Evolutionary conservation across 1,140 invertebrate species (phyloP), one percentile per base, ranked within the genome.

Genomic region (Bombus affinis): DNA sequence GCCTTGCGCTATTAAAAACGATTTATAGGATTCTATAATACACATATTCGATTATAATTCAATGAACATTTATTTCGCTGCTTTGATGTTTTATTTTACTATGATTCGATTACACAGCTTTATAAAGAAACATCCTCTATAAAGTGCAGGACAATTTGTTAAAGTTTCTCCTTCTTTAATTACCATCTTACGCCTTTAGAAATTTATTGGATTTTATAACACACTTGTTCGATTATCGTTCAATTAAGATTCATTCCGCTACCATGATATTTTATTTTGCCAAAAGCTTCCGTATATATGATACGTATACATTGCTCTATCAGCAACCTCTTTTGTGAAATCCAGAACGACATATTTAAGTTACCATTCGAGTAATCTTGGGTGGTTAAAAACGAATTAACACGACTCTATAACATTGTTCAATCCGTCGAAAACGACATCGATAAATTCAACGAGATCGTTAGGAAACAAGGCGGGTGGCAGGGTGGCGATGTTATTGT

Each of bases 401-500:
- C 37, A 12, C 9, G 37, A 15, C 37, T 2, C 25, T 10, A 32
- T 22, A 22, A 32, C 28, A 2, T 22, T 13, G 15, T 37, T 28
- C 32, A 37, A 57, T 28, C 6, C 6, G 25, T n/a, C 25, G 22
- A 32, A 8, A 68, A 66, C 25, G 75, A 77, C 32, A 32, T 13
- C 13, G 28, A 65, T 77, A 70, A 78, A 83, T 78, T 53, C 28
- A 35, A 59, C 37, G 18, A 47, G 66, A 68, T 76, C 72, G 42
- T 73, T 66, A n/a, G n/a, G 66, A 25, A 47, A 15, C 39, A 68
- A 12, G n/a, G n/a, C 13, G 35, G 3, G 22, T 47, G 10, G 83
- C 9, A 8, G 13, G n/a, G 28, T 42, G 15, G 32, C 53, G 65
- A 28, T 85, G 83, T 85, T 85, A 85, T 80, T 85, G 83, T 85